Conservation (phyloP, 1,140 invertebrate genomes). For the Scaptomyza graminum region DNA sequence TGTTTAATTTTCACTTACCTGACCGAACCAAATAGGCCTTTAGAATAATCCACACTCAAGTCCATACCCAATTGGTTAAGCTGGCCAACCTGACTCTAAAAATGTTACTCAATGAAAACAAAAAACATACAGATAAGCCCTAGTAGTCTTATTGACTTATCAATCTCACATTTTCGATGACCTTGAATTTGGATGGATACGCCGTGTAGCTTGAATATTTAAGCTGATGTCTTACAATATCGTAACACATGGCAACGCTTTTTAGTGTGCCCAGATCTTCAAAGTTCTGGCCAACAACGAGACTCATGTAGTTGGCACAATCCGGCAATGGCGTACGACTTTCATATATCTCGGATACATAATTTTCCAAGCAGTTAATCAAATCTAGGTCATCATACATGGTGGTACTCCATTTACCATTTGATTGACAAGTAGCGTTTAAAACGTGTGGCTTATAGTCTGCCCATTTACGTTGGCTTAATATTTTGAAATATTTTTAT, state of each 20-base stretch:
- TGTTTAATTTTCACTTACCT: too few relatives aligned
- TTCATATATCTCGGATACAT: slow-evolving; percentile 28
- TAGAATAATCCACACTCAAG: slow-evolving; percentile 11
- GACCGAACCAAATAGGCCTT: slow-evolving; percentile 5
- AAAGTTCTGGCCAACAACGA: slow-evolving; percentile 35
- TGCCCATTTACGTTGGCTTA: too few relatives aligned
- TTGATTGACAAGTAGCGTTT: too few relatives aligned
- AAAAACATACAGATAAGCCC: too few relatives aligned
- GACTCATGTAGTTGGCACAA: slow-evolving; percentile 36
- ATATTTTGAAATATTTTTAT: too few relatives aligned
- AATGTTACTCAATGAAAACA: too few relatives aligned
- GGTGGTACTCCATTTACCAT: too few relatives aligned
- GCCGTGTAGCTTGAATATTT: slow-evolving; percentile 53
- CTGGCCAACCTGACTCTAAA: slow-evolving; percentile 40
- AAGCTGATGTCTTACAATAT: slow-evolving; percentile 17
- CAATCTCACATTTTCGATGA: slow-evolving; percentile 23
- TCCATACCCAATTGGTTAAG: slow-evolving; percentile 41
- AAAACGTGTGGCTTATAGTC: too few relatives aligned
- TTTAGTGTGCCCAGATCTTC: slow-evolving; percentile 15
- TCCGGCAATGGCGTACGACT: slow-evolving; percentile 19
- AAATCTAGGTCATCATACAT: too few relatives aligned
- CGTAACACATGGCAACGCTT: slow-evolving; percentile 40
- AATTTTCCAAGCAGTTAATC: background rate
- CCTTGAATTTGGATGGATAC: slow-evolving; percentile 2
- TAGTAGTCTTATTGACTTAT: too few relatives aligned